These are phyloP conservation scores for Gastracanthus pulcherrimus DNA, from an alignment of 2,888 invertebrate species.

Conservation along the genomic window DNA sequence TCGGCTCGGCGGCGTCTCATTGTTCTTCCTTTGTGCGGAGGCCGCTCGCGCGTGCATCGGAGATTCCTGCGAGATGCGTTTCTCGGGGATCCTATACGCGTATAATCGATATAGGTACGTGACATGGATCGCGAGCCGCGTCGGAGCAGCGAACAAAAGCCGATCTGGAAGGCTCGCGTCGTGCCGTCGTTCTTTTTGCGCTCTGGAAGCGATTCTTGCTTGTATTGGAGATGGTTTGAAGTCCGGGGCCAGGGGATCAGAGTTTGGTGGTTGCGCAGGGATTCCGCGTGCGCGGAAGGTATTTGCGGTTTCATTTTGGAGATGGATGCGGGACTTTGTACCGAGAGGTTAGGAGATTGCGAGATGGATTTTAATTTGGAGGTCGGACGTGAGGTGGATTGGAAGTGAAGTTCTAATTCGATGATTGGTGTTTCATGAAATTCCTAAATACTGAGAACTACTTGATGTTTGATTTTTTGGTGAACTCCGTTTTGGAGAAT, in stretches of 20 bases:
- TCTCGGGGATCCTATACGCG: slow-evolving; percentile 27
- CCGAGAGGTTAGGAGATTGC: background rate
- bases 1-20: slow-evolving; percentile 63
- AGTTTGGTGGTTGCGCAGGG: background rate
- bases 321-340: background rate
- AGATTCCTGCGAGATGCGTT: slow-evolving; percentile 52
- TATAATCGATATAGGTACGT: slow-evolving; percentile 63
- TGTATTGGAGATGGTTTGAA: background rate
- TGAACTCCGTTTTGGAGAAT: too few relatives aligned
- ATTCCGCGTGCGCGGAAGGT: background rate
- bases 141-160: slow-evolving; percentile 57
- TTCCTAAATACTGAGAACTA: too few relatives aligned
- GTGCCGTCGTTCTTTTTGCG: background rate
- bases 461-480: too few relatives aligned
- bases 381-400: too few relatives aligned
- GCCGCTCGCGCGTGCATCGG: slow-evolving; percentile 45
- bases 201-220: background rate
- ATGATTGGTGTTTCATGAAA: too few relatives aligned
- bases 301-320: too few relatives aligned
- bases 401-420: too few relatives aligned
- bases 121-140: slow-evolving; percentile 60
- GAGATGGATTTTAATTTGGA: too few relatives aligned
- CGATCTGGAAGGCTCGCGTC: too few relatives aligned
- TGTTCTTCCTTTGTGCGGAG: slow-evolving; percentile 66
- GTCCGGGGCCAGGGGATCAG: background rate